Evolutionary conservation across 2,797 vertebrate genomes (phyloP).

Genomic region (Percopsis omiscomaycus): DNA sequence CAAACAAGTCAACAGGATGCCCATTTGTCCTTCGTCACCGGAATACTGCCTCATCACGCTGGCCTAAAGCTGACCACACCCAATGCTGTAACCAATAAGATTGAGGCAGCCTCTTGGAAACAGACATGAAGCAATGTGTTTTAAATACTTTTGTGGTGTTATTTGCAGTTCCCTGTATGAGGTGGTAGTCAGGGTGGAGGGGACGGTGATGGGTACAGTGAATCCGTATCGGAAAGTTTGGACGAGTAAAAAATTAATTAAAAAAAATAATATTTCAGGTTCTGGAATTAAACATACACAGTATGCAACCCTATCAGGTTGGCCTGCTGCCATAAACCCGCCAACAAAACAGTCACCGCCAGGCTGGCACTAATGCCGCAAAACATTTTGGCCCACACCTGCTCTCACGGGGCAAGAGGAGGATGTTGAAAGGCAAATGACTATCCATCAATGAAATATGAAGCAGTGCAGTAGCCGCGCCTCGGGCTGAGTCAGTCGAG

Average conservation of each 20-base stretch:
- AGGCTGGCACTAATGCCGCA: no score
- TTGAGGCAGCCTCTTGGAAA: background rate
- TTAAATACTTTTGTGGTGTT: background rate
- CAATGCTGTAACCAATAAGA: background rate
- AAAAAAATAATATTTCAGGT: background rate
- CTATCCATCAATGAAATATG: constrained; percentile 34
- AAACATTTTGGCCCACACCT: background rate
- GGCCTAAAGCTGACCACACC: constrained; percentile 42
- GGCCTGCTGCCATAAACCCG: background rate
- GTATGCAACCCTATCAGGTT: background rate
- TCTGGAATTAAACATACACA: no score
- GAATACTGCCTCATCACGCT: constrained; percentile 25
- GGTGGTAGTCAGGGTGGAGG: background rate
- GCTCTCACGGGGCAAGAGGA: constrained; percentile 31
- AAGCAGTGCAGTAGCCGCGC: constrained; percentile 27
- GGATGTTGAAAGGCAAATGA: constrained; percentile 41
- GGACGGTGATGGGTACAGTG: background rate
- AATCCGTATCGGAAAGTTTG: background rate
- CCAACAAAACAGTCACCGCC: constrained; percentile 19
- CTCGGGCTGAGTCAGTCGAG: constrained; percentile 27
- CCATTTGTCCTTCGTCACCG: constrained; percentile 17
- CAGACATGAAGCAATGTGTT: background rate
- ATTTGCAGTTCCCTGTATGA: background rate
- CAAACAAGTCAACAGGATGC: constrained; percentile 44
- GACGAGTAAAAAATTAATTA: background rate